Base-by-base conservation (phyloP, 2,888 invertebrate genomes). In the Sphaerophoria rueppellii region DNA sequence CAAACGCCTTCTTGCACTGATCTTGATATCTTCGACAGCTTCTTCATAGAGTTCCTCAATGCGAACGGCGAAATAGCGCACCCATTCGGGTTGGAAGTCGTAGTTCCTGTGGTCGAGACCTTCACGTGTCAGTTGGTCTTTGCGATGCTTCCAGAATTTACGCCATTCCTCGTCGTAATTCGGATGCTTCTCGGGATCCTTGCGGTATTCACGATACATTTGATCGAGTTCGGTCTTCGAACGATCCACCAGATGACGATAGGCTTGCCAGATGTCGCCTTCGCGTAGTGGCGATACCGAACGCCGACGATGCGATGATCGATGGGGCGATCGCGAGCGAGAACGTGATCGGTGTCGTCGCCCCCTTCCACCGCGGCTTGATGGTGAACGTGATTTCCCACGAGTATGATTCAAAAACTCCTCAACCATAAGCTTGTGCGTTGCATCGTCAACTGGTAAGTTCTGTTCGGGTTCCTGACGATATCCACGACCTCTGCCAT, bases 61-160 rank as follows among this genome's bases (percentile, higher is more conserved):
- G 9, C 96, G 94, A 74, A 93, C 93, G 87, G 96, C 96, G 95
- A 97, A 97, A 91, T 94, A 96, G 65, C 94, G 91, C 69, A 96
- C 96, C 97, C 97, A 97, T 89, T 97, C 97, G 4, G 96, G 96
- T 89, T 96, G 96, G 91, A 96, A 97, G 90, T 97, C 96, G 89
- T 96, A 95, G 75, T 94, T 94, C 7, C 94, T 93, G 6, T 96
- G 95, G 89, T 97, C 96, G 55, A 89, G 87, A 7, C 91, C 90
- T 63, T 89, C 88, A n/a, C 87, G 87, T 40, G 89, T 87, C 57
- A 96, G 92, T 90, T 96, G 96, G 89, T 95, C 95, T 90, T 95
- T 96, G 1, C 96, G 94, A 35, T 93, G 93, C 89, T 96, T 96
- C 97, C 97, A 97, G 91, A 96, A 97, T 89, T 95, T 95, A 90